Percentiles rank a stretch among this genome's conserved stretches.
These are phyloP conservation scores for Oxyura jamaicensis DNA, from an alignment of 2,113 vertebrate species.

Conservation along the genomic window DNA sequence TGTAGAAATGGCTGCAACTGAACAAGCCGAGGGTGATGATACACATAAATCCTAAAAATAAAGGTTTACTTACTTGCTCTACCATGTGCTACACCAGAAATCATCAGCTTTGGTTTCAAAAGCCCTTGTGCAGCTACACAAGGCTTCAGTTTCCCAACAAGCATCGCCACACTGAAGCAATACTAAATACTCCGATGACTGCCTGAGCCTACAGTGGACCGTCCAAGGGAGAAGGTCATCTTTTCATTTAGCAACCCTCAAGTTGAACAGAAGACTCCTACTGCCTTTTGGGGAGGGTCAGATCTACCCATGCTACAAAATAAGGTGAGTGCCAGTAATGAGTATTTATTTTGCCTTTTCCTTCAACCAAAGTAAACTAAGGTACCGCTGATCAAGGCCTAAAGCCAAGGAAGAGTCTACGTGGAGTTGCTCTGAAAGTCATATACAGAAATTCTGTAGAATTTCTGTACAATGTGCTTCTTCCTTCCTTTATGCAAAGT, in stretches of 20 bases:
- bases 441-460: background rate
- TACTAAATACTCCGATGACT: background rate
- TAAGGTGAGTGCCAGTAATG: no score
- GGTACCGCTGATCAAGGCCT: background rate
- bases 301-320: accelerated
- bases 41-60: background rate
- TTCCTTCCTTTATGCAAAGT: background rate
- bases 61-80: background rate
- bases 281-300: background rate
- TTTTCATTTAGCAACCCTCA: background rate
- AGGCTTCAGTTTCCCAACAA: background rate
- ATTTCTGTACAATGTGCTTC: background rate
- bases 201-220: background rate
- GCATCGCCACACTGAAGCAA: background rate
- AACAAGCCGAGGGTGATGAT: background rate
- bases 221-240: background rate
- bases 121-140: background rate
- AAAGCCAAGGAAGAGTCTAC: background rate
- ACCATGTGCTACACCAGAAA: background rate
- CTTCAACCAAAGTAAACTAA: background rate
- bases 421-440: background rate
- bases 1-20: background rate
- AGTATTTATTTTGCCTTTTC: background rate
- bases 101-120: background rate
- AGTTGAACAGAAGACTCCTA: background rate